Percentiles rank a stretch among this genome's conserved stretches.
These are phyloP conservation scores for Medauroidea extradentata DNA, from an alignment of 1,140 invertebrate species.

Conservation along the genomic window DNA sequence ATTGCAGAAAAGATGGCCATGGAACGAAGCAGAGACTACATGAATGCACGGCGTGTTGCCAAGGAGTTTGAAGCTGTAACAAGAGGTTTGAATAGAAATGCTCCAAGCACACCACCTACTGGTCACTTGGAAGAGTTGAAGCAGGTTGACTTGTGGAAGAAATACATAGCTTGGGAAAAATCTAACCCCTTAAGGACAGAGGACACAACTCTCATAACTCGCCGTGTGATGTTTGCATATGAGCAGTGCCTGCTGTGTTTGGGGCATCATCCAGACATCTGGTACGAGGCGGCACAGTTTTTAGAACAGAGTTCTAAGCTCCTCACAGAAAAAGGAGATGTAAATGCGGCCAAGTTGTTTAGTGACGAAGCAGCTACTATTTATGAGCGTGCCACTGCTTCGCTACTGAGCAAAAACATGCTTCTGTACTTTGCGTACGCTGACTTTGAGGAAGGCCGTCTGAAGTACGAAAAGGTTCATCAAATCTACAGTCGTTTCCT, in stretches of 20 bases:
- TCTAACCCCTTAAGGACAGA: conserved; percentile 93
- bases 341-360: conserved; percentile 85
- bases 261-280: conserved; percentile 96
- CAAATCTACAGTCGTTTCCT: conserved; percentile 92
- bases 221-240: conserved; percentile 96
- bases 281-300: conserved; percentile 97
- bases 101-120: conserved; percentile 89
- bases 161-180: conserved; percentile 97
- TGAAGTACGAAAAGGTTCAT: conserved; percentile 97
- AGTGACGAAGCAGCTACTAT: conserved; percentile 91
- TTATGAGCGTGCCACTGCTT: conserved; percentile 87
- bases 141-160: conserved; percentile 99
- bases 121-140: conserved; percentile 88
- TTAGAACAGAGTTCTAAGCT: conserved; percentile 90
- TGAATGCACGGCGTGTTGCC: conserved; percentile 94
- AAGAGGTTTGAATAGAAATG: conserved; percentile 88
- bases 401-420: conserved; percentile 85
- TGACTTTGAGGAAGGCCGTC: conserved; percentile 95
- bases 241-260: conserved; percentile 96
- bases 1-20: conserved; percentile 93
- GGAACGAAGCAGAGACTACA: conserved; percentile 90
- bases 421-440: conserved; percentile 97
- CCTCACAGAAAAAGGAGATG: conserved; percentile 92
- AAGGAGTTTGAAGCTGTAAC: conserved; percentile 96
- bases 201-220: conserved; percentile 87